Conservation (phyloP, 2,797 vertebrate species). For the Cephalopachus bancanus region DNA sequence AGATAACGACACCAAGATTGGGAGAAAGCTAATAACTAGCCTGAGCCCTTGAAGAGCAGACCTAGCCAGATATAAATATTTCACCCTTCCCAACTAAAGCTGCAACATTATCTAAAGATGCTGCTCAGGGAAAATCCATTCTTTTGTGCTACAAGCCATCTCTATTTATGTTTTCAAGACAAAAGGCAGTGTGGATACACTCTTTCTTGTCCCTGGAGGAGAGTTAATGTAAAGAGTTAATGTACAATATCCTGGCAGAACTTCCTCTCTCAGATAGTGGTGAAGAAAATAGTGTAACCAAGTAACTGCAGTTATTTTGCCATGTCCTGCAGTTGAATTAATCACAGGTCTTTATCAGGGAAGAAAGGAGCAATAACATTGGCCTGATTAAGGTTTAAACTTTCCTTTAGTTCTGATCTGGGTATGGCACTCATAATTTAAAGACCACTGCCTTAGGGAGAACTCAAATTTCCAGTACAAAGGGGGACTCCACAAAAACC, state of each 20-base stretch:
- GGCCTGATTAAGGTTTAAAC: background rate
- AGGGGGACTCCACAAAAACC: too few species aligned
- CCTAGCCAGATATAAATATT: background rate
- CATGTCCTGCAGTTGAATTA: conserved; percentile 18
- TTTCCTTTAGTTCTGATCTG: conserved; percentile 34
- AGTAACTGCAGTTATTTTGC: background rate
- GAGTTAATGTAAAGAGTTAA: background rate
- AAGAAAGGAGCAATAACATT: background rate
- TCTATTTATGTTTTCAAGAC: background rate
- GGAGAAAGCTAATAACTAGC: background rate
- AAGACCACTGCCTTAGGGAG: background rate
- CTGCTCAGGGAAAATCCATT: background rate
- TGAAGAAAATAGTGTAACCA: background rate
- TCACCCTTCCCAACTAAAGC: background rate
- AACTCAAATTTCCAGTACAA: background rate
- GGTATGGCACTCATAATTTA: background rate
- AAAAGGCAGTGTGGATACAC: background rate
- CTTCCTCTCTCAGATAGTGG: background rate
- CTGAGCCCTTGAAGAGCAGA: background rate
- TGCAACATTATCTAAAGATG: background rate
- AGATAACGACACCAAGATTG: background rate
- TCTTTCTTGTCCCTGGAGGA: background rate
- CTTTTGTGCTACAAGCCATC: background rate
- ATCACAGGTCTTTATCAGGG: background rate
- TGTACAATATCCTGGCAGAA: background rate